Percentiles rank a stretch among this genome's conserved stretches.
phyloP scores from a whole-genome alignment of 2,888 invertebrate genomes.

The Drosophila hamatofila region DNA sequence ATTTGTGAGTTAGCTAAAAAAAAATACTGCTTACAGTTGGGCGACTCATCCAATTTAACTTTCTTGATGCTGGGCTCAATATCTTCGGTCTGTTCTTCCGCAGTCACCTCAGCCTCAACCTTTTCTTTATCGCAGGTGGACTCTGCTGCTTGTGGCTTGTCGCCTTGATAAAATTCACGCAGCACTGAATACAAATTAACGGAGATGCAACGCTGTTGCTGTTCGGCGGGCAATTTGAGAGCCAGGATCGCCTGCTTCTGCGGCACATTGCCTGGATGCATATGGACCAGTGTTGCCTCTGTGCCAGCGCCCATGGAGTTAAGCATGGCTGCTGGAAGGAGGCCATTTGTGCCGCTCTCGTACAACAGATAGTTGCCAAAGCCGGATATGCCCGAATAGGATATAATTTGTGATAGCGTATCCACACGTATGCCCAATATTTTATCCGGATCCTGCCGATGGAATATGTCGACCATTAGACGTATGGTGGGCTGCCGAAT shows the following conservation, averaged over 20 bases:
- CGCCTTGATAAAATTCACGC: constrained; percentile 89
- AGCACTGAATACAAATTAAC: constrained; percentile 92
- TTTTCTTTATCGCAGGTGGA: background rate
- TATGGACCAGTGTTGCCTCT: constrained; percentile 89
- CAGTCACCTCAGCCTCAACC: constrained; percentile 7
- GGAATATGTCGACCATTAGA: constrained; percentile 93
- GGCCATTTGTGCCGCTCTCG: constrained; percentile 94
- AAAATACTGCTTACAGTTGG: constrained; percentile 18
- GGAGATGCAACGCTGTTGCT: constrained; percentile 89
- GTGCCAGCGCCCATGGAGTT: constrained; percentile 90
- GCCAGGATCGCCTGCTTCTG: constrained; percentile 92
- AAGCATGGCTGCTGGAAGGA: constrained; percentile 93
- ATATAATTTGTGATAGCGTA: constrained; percentile 94
- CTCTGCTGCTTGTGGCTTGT: constrained; percentile 5
- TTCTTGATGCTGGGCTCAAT: constrained; percentile 70
- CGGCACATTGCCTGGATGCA: constrained; percentile 93
- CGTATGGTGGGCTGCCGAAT: constrained; percentile 93
- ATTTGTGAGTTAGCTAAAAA: background rate
- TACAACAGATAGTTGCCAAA: constrained; percentile 92
- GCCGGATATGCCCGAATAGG: constrained; percentile 92
- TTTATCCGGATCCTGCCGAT: constrained; percentile 91
- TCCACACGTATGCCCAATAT: constrained; percentile 93
- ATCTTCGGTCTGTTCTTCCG: constrained; percentile 45
- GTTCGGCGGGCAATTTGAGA: constrained; percentile 91
- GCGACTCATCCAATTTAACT: constrained; percentile 53